Evolutionary conservation across 2,888 invertebrate species (phyloP), one percentile per base, ranked within the genome.

Genomic region (Tenthredo livida): DNA sequence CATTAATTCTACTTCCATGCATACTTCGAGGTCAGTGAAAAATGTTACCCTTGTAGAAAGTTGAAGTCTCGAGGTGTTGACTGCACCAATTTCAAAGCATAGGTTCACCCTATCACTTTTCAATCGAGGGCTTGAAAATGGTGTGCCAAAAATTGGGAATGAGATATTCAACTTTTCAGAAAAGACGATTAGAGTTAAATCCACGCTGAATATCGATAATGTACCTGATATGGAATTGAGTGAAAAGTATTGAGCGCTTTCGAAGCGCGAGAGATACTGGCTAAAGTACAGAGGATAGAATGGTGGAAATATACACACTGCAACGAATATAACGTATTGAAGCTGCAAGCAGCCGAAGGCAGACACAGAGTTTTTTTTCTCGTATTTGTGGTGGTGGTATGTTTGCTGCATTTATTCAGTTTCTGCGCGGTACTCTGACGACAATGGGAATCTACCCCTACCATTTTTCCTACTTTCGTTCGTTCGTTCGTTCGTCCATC

Each of bases 401-500:
- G 65, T 65, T 83, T 67, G 67, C 83, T 83, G 83, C 83, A 83
- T 83, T 83, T 83, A 83, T 83, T 83, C 83, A 83, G 83, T 83
- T 83, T 83, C 83, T 83, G 47, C 83, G 83, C 83, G 83, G 65
- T 70, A 83, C 83, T 83, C 83, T 29, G 17, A 47, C 67, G 43
- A 83, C 83, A 83, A 83, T 83, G 47, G 67, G 5, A 50, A 61
- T 61, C 58, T 40, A 33, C 61, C 80, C 10, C 61, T 40, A 40
- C 58, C 37, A 21, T 40, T 37, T 58, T 58, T 40, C 61, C 40
- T 61, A 21, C 80, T 21, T 58, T 61, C 80, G 37, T 80, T 77
- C 77, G 77, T 73, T 73, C 72, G 73, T 73, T 43, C 43, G 43
- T 73, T 15, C 73, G 21, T 75, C 29, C 75, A 29, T 40, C 73